Conservation (phyloP, 2,888 invertebrate genomes). For the Nysson spinosus region DNA sequence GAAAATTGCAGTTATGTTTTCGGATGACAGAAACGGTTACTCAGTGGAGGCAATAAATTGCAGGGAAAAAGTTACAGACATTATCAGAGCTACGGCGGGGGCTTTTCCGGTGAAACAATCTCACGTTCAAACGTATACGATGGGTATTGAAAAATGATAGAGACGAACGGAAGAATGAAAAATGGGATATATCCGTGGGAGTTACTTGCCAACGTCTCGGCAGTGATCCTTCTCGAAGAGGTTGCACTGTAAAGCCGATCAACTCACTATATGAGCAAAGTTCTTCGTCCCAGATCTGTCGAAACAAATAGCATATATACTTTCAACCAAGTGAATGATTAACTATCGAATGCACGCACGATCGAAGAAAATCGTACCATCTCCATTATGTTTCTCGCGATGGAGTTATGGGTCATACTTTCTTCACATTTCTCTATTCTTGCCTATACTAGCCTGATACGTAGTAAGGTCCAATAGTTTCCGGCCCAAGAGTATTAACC, state of each 20-base stretch:
- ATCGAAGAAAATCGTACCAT: slow-evolving; percentile 52
- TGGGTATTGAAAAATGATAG: slow-evolving; percentile 56
- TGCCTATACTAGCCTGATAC: too few relatives aligned
- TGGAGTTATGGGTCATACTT: slow-evolving; percentile 75
- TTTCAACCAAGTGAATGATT: slow-evolving; percentile 17
- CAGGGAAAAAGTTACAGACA: background rate
- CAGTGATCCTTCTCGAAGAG: slow-evolving; percentile 75
- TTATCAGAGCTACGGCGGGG: background rate
- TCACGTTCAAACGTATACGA: slow-evolving; percentile 28
- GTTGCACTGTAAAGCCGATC: slow-evolving; percentile 78
- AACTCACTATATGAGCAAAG: slow-evolving; percentile 74
- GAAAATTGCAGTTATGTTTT: too few relatives aligned
- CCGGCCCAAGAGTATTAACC: too few relatives aligned
- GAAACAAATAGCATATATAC: slow-evolving; percentile 36
- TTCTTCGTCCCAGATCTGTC: slow-evolving; percentile 76
- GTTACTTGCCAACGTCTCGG: slow-evolving; percentile 74
- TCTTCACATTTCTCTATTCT: slow-evolving; percentile 71
- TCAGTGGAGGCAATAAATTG: too few relatives aligned
- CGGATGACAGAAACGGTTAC: too few relatives aligned
- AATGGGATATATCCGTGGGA: slow-evolving; percentile 46
- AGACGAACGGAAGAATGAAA: slow-evolving; percentile 35
- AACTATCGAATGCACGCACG: slow-evolving; percentile 17
- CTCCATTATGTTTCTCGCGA: slow-evolving; percentile 68
- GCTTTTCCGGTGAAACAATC: slow-evolving; percentile 26
- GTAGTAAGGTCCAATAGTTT: too few relatives aligned